These are phyloP conservation scores for Xiphophorus birchmanni DNA, from an alignment of 2,797 vertebrate genomes.

Conservation along the genomic window DNA sequence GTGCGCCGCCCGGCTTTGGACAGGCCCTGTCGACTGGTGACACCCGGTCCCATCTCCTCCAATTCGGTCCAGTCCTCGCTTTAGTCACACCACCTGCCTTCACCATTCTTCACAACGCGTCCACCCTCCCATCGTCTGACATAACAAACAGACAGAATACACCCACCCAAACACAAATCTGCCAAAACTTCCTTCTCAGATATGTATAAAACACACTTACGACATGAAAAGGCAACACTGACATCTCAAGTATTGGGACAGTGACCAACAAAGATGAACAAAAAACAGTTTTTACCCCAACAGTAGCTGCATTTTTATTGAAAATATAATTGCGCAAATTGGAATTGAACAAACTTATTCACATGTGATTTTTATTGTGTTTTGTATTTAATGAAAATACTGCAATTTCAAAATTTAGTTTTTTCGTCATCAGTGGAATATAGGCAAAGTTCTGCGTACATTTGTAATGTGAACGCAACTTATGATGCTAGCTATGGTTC, in stretches of 20 bases:
- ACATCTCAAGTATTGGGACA: slow-evolving; percentile 52
- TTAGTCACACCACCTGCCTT: slow-evolving; percentile 99
- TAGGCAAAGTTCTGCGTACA: too few species aligned
- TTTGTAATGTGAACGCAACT: too few species aligned
- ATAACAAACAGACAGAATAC: slow-evolving; percentile 87
- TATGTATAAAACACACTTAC: slow-evolving; percentile 40
- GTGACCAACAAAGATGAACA: slow-evolving; percentile 85
- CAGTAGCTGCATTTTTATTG: neutral
- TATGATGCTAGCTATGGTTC: too few species aligned
- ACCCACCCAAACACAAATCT: slow-evolving; percentile 50
- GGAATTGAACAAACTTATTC: too few species aligned
- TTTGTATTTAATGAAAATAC: too few species aligned
- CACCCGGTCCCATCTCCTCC: slow-evolving; percentile 78
- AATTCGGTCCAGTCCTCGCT: slow-evolving; percentile 89
- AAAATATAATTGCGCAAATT: too few species aligned
- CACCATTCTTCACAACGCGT: slow-evolving; percentile 86
- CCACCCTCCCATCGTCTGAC: slow-evolving; percentile 86
- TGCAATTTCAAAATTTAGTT: too few species aligned
- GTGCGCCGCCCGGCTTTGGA: slow-evolving; percentile 86
- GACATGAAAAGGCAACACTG: slow-evolving; percentile 57
- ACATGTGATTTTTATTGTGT: too few species aligned
- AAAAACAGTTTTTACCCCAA: neutral
- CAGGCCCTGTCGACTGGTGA: slow-evolving; percentile 83
- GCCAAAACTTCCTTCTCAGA: slow-evolving; percentile 23
- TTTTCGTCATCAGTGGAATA: too few species aligned